Base-by-base conservation (phyloP, 2,797 vertebrate genomes). In the Apodemus agrarius region DNA sequence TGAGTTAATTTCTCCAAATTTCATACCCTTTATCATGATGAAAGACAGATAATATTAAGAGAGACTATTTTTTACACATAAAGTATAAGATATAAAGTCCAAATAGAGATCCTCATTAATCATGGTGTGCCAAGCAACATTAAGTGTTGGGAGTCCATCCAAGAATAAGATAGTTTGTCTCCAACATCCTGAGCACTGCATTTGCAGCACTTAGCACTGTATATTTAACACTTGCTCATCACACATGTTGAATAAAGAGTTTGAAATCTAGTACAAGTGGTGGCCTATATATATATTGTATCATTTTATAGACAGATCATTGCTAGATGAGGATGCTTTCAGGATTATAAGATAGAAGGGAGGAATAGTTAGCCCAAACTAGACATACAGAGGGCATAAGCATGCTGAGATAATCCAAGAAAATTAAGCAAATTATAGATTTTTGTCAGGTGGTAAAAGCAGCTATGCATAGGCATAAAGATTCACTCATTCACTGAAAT, bases 1-100 rank as follows among this genome's bases (percentile, higher is more conserved):
- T 19, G 78, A 79, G 16, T 83, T 89, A 85, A 29, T 67, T 59
- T 86, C 11, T 94, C 46, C 61, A 89, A 75, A 82, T 85, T 85
- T 72, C 52, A 67, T 76, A 46, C 2, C 21, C 52, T 92, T 96
- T 92, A 63, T 75, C 93, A 22, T 95, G 65, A 76, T 90, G 52
- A 92, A 93, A 88, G 76, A 65, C 59, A 80, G 31, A 24, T 72
- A 59, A 82, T 67, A 61, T 12, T n/a, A 72, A 46, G 52, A 65
- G n/a, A 95, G 22, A 72, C 10, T 37, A 40, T 5, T 21, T 81
- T 88, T 72, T 26, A 93, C 91, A 74, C 31, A 87, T 67, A 89
- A 95, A 61, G 43, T 81, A 46, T 88, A 61, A 87, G 43, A 49
- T 87, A 93, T 92, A 72, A 92, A 12, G 9, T 85, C 52, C 57